Base-by-base conservation (phyloP, 2,888 invertebrate genomes). In the Drosophila multiciliata region DNA sequence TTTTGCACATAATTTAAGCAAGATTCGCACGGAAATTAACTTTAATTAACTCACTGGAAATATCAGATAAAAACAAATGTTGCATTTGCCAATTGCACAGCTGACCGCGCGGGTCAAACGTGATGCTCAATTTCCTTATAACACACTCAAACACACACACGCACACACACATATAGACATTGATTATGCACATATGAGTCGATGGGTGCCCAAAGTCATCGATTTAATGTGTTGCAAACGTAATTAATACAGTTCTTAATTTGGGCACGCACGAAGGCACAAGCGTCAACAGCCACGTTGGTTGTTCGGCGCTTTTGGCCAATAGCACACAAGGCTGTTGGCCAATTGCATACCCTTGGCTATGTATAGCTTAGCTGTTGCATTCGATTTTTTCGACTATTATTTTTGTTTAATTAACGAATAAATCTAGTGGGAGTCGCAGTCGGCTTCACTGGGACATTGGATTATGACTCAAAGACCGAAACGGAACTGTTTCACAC, bases 231-330 rank as follows among this genome's bases (percentile, higher is more conserved):
- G 69, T 74, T 78, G 58, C 67, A 64, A 72, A 65, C 50, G 55
- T 74, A 86, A 88, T 83, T 86, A 83, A 88, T 65, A 86, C 83
- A 76, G 80, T 88, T 82, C 80, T 79, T 82, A 71, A 53, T 76
- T 66, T 81, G 66, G 80, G 53, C 73, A 76, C 63, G 67, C 67
- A 67, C 76, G 64, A 68, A 64, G 69, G 57, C 49, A 50, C 69
- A 54, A 64, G 65, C 64, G 65, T 63, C 53, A 45, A 45, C 63
- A 65, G 54, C 15, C 49, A 55, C 45, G 60, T 61, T 58, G 35
- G 66, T 29, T 42, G 40, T 12, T 11, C 38, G 23, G 26, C 52
- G 54, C 55, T 64, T 69, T 82, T 82, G 66, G 78, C 80, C 70
- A 78, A 73, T 72, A 80, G 69, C 65, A 60, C 49, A 52, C 70